Conservation (phyloP, 2,113 vertebrate genomes). For the Pollimyrus isidori region DNA sequence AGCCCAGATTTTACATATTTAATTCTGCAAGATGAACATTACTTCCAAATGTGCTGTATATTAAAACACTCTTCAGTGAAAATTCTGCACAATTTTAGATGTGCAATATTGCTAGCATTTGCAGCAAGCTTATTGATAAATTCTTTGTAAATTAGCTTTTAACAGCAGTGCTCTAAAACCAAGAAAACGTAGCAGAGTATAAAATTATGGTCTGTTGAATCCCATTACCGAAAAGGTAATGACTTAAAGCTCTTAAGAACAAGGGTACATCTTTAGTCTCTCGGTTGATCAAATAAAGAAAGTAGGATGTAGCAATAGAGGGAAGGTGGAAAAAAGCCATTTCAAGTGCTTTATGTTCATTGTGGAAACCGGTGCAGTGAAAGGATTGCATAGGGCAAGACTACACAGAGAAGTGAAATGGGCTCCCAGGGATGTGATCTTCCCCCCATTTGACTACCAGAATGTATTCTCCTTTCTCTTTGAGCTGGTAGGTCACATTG, state of each 20-base stretch:
- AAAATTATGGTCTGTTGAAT: not conserved
- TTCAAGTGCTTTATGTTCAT: not conserved
- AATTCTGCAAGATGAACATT: not conserved
- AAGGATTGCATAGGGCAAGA: not conserved
- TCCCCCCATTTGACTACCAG: slow-evolving; percentile 78
- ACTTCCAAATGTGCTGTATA: not conserved
- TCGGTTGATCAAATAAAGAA: not conserved
- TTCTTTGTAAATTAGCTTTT: not conserved
- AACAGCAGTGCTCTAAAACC: slow-evolving; percentile 4
- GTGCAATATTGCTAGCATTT: not conserved
- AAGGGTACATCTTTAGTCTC: not conserved
- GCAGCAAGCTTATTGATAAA: not conserved
- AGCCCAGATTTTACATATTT: not conserved
- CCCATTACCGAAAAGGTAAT: not conserved
- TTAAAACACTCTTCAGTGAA: not conserved
- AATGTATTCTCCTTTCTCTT: slow-evolving; percentile 68
- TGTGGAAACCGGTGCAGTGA: not conserved
- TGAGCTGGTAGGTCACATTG: slow-evolving; percentile 61
- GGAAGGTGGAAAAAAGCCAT: not conserved
- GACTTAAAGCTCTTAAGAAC: not conserved
- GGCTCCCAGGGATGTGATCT: slow-evolving; percentile 73
- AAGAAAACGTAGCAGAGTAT: not conserved
- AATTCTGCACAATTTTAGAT: not conserved
- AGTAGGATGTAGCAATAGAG: not conserved
- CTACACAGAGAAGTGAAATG: slow-evolving; percentile 61